Evolutionary conservation across 1,140 invertebrate genomes (phyloP).

Genomic region (Trialeurodes vaporariorum): DNA sequence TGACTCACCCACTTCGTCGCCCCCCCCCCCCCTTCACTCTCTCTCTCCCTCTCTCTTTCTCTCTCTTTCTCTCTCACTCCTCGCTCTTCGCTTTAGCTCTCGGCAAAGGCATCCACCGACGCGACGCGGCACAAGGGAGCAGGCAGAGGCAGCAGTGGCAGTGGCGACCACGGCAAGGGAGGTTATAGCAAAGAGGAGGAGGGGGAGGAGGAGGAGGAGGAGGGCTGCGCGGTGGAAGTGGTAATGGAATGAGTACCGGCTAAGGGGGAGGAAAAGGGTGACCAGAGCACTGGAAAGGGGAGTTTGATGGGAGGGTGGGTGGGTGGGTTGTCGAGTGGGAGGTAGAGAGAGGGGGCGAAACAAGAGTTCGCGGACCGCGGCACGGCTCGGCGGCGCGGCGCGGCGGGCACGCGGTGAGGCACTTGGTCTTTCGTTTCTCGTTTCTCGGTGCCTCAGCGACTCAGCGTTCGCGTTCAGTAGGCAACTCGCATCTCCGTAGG

Average conservation of each 20-base stretch:
- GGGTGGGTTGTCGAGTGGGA: constrained; percentile 4
- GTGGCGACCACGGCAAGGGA: too few species aligned
- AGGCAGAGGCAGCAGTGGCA: background rate
- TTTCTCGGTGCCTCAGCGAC: too few species aligned
- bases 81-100: background rate
- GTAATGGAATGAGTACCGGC: constrained; percentile 2
- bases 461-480: background rate
- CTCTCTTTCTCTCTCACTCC: background rate
- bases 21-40: background rate
- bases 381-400: background rate
- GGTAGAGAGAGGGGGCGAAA: too few species aligned
- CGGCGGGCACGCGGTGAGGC: background rate
- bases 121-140: background rate
- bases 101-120: background rate
- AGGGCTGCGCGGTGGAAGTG: constrained; percentile 6
- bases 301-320: too few species aligned
- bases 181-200: constrained; percentile 6
- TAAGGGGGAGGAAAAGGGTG: too few species aligned
- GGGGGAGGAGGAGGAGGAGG: constrained; percentile 4
- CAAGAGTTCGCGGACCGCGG: too few species aligned
- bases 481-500: background rate
- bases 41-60: background rate
- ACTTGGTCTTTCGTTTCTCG: too few species aligned
- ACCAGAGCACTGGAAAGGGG: too few species aligned
- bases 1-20: background rate